These are phyloP conservation scores for Lycophotia porphyrea DNA, from an alignment of 2,888 invertebrate genomes.

Conservation along the genomic window DNA sequence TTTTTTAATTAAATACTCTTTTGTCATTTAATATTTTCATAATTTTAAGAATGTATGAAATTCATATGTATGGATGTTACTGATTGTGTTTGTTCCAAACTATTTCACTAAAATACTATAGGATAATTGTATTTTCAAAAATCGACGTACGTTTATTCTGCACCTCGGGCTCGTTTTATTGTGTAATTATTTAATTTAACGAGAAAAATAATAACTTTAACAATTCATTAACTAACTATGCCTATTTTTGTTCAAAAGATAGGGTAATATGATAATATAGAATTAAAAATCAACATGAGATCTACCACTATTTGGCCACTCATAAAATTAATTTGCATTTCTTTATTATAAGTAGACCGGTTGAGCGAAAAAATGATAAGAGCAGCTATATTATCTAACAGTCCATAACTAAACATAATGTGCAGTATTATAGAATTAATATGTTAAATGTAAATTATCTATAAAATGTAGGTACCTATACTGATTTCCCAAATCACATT, in stretches of 20 bases:
- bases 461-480: neutral
- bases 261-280: neutral
- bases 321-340: constrained; percentile 29
- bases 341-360: constrained; percentile 10
- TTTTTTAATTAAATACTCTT: too few species aligned
- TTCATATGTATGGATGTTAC: too few species aligned
- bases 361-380: constrained; percentile 18
- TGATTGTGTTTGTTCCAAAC: too few species aligned
- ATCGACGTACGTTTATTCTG: too few species aligned
- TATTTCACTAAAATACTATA: too few species aligned
- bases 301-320: neutral
- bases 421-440: constrained; percentile 16
- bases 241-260: neutral
- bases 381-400: constrained; percentile 29
- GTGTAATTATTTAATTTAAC: neutral
- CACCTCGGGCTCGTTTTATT: neutral
- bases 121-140: too few species aligned
- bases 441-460: constrained; percentile 25
- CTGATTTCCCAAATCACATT: constrained; percentile 37
- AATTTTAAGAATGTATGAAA: too few species aligned
- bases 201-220: neutral
- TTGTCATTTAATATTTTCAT: too few species aligned
- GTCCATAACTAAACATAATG: constrained; percentile 13
- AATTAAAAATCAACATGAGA: neutral
- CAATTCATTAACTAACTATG: neutral